A percentile compares a stretch with the other conserved stretches of the same genome.
Conservation (phyloP, 2,113 vertebrate genomes). For the Proteles cristata region DNA sequence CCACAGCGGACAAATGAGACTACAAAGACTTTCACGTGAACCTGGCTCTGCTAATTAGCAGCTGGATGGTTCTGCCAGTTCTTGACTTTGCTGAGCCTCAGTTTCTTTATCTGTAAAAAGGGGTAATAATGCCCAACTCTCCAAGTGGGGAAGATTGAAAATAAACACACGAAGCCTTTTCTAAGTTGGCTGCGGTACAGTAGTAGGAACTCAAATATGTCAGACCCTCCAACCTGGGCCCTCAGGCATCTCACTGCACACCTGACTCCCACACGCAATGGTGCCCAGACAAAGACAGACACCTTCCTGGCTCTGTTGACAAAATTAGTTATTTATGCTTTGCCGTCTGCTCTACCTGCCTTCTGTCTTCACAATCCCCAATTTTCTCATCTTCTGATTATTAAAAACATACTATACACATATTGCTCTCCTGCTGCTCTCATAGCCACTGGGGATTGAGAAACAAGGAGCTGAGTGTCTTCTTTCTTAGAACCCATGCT, state of each 20-base stretch:
- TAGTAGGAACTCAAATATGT: background rate
- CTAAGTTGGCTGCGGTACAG: background rate
- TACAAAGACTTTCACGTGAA: background rate
- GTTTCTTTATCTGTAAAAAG: background rate
- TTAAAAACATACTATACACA: constrained; percentile 40
- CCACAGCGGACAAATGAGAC: background rate
- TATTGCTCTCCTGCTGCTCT: background rate
- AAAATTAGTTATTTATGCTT: background rate
- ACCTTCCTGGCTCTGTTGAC: background rate
- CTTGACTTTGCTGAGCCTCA: background rate
- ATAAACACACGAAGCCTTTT: background rate
- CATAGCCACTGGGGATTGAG: background rate
- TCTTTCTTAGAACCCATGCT: background rate
- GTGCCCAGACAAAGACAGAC: background rate
- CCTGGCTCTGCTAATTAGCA: background rate
- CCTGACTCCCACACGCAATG: fast-evolving
- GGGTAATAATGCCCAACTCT: background rate
- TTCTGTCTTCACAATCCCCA: background rate
- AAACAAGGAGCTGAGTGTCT: background rate
- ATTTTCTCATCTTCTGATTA: background rate
- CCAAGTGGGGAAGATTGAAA: background rate
- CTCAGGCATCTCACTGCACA: background rate
- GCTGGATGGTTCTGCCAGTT: background rate
- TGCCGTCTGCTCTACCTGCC: background rate
- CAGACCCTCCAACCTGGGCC: background rate